Evolutionary conservation across 2,797 vertebrate species (phyloP).

Genomic region (Oryzias dopingdopingensis): DNA sequence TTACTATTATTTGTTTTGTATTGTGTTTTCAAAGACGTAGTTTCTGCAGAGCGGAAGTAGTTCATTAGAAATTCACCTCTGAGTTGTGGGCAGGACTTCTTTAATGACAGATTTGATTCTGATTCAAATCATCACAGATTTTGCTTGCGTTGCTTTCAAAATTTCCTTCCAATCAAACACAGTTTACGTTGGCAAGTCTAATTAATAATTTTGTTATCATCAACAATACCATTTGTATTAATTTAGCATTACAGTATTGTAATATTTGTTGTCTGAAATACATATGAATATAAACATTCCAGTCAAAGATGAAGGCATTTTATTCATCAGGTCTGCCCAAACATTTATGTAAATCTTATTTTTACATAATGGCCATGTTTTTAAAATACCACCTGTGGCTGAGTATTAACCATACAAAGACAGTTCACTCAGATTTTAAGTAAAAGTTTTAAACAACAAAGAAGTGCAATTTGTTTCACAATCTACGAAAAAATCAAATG

Average conservation of each 20-base stretch:
- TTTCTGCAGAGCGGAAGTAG: too few relatives aligned
- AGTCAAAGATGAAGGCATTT: neutral
- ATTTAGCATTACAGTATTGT: neutral
- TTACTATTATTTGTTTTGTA: too few relatives aligned
- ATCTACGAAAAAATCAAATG: neutral
- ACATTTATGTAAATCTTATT: neutral
- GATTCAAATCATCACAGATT: too few relatives aligned
- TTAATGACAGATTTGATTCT: too few relatives aligned
- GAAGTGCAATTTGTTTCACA: neutral
- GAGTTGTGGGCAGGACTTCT: too few relatives aligned
- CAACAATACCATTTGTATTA: too few relatives aligned
- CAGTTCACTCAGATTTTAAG: conserved; percentile 23
- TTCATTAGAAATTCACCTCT: too few relatives aligned
- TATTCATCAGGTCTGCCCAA: neutral
- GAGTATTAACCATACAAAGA: conserved; percentile 20
- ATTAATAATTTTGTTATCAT: too few relatives aligned
- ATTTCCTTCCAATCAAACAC: too few relatives aligned
- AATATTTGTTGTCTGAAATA: neutral
- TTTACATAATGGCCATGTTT: neutral
- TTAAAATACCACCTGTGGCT: neutral
- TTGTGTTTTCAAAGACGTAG: too few relatives aligned
- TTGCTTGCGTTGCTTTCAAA: too few relatives aligned
- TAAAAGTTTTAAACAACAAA: neutral
- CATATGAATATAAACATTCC: neutral
- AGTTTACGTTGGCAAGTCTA: too few relatives aligned